Percentiles rank a stretch among this genome's conserved stretches.
These are phyloP conservation scores for Paelopatides confundens DNA, from an alignment of 53 echinoderm and acorn worm species.

Conservation along the genomic window DNA sequence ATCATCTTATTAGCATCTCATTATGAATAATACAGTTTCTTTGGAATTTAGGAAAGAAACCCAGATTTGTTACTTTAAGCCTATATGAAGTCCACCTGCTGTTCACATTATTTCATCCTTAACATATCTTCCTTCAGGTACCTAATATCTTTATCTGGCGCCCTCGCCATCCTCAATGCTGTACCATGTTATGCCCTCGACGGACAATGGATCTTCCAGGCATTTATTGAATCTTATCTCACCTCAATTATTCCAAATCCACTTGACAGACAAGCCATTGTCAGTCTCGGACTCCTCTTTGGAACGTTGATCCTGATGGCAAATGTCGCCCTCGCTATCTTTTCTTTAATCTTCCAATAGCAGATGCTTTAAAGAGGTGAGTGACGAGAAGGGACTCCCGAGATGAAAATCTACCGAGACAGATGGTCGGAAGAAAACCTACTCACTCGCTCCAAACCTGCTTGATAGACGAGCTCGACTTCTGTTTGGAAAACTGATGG, in stretches of 20 bases:
- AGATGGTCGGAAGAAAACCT: no score
- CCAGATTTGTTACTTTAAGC: no score
- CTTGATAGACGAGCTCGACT: no score
- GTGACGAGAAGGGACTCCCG: no score
- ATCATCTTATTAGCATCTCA: no score
- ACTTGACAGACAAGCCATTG: conserved; percentile 76
- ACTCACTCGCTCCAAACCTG: no score
- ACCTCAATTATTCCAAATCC: conserved; percentile 72
- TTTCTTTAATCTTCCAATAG: conserved; percentile 77
- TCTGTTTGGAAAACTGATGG: no score
- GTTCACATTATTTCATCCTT: not conserved
- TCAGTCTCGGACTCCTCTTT: conserved; percentile 79
- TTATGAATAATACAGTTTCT: no score
- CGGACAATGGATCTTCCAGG: conserved; percentile 91
- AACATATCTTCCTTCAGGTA: conserved; percentile 69
- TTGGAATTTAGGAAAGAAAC: no score
- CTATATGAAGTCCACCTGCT: no score
- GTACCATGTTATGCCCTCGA: conserved; percentile 96
- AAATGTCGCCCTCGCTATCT: conserved; percentile 85
- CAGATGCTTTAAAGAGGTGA: no score
- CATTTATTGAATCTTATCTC: conserved; percentile 80
- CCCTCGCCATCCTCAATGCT: conserved; percentile 90
- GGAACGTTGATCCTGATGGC: conserved; percentile 88
- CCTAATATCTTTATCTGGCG: conserved; percentile 94
- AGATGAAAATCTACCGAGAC: no score